Base-by-base conservation (phyloP, 2,888 invertebrate genomes). In the Adineta ricciae region DNA sequence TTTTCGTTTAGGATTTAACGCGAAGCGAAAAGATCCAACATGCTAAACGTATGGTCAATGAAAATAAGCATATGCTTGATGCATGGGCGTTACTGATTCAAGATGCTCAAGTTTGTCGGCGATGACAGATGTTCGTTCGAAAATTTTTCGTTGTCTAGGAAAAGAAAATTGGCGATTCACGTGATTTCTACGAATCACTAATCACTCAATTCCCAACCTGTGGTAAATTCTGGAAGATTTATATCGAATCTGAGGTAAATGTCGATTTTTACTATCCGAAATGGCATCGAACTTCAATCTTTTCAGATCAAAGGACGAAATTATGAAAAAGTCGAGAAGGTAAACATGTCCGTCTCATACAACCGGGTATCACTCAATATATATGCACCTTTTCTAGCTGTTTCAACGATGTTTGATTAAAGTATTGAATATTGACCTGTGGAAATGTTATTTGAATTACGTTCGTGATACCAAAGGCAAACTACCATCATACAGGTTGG, bases 321-420 rank as follows among this genome's bases (percentile, higher is more conserved):
- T 92, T 98, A 95, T 92, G 99, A 99, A 91, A 94, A 94, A 90
- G 99, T 99, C 78, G 99, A 99, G 93, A 97, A 97, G 94, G 96
- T 96, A 93, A 46, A n/a, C n/a, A n/a, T n/a, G n/a, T n/a, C n/a
- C n/a, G n/a, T n/a, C n/a, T n/a, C n/a, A n/a, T n/a, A n/a, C n/a
- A n/a, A n/a, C n/a, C n/a, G n/a, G n/a, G n/a, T n/a, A n/a, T n/a
- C n/a, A n/a, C n/a, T n/a, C n/a, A n/a, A n/a, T n/a, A n/a, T n/a
- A n/a, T n/a, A n/a, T n/a, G n/a, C n/a, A n/a, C n/a, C n/a, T n/a
- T n/a, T 1, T 46, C 32, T 87, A 83, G 38, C 56, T 86, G 2
- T 99, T 99, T 92, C 96, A 96, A 92, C 93, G 97, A 88, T 98
- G 97, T 91, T 93, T 99, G 86, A 96, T 97, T 92, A 97, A 97